Percentiles rank a stretch among this genome's conserved stretches.
phyloP scores from a whole-genome alignment of 1,140 invertebrate genomes.

The Campodea augens region DNA sequence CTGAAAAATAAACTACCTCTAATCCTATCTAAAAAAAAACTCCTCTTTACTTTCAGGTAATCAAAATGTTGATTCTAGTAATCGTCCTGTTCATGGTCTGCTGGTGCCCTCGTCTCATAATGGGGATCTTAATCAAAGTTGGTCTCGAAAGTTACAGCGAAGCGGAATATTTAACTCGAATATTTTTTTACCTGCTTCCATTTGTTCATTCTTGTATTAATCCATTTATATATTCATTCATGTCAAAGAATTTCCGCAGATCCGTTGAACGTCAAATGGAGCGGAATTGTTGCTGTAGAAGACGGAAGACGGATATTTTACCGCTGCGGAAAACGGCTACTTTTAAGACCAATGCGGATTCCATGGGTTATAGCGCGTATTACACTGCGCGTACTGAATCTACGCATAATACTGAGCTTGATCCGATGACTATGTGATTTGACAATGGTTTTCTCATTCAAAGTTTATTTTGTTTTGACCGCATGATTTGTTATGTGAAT shows the following conservation, averaged over 20 bases:
- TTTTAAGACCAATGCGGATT: too few species aligned
- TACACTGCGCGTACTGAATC: too few species aligned
- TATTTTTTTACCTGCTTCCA: constrained; percentile 25
- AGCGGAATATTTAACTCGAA: constrained; percentile 19
- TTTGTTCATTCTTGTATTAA: constrained; percentile 29
- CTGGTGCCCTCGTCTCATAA: constrained; percentile 27
- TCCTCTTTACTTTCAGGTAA: constrained; percentile 21
- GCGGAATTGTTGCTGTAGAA: constrained; percentile 14
- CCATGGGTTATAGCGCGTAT: too few species aligned
- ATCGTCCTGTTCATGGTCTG: constrained; percentile 30
- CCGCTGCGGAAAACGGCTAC: too few species aligned
- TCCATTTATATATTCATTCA: constrained; percentile 38
- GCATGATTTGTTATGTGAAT: too few species aligned
- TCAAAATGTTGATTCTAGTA: constrained; percentile 33
- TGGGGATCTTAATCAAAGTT: constrained; percentile 18
- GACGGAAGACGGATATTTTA: not conserved
- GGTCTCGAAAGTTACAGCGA: constrained; percentile 23
- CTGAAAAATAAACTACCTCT: too few species aligned
- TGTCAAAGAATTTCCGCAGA: constrained; percentile 35
- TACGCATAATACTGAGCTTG: too few species aligned
- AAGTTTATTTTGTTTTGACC: too few species aligned
- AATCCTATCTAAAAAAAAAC: too few species aligned
- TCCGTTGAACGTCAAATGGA: constrained; percentile 25
- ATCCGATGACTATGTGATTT: too few species aligned
- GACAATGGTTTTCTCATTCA: too few species aligned